These are phyloP conservation scores for Tachypleus tridentatus DNA, from an alignment of 1,140 invertebrate species.

Conservation along the genomic window DNA sequence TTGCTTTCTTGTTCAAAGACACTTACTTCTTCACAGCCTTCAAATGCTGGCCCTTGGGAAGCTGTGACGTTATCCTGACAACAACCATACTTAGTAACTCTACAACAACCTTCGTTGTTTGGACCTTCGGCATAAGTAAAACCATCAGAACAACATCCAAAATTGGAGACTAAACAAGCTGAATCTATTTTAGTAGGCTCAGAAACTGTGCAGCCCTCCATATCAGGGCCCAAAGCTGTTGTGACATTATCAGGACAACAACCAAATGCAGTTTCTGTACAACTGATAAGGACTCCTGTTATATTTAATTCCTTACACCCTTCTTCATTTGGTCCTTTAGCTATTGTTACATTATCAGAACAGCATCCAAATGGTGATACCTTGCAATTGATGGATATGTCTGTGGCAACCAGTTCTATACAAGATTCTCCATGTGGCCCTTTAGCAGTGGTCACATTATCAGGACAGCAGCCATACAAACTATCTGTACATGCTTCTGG, in stretches of 20 bases:
- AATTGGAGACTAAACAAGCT: constrained; percentile 48
- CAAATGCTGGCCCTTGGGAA: constrained; percentile 38
- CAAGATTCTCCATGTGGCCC: constrained; percentile 70
- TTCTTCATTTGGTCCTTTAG: constrained; percentile 28
- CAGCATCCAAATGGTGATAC: constrained; percentile 65
- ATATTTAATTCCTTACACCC: constrained; percentile 37
- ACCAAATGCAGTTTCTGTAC: constrained; percentile 37
- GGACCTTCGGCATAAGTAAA: constrained; percentile 50
- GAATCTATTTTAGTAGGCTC: constrained; percentile 39
- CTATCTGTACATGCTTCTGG: constrained; percentile 33
- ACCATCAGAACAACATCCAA: constrained; percentile 80
- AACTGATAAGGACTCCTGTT: constrained; percentile 22
- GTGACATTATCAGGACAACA: constrained; percentile 49
- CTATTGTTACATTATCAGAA: constrained; percentile 63
- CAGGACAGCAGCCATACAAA: constrained; percentile 73
- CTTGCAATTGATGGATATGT: constrained; percentile 41
- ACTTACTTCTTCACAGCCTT: constrained; percentile 35
- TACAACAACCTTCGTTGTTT: constrained; percentile 35
- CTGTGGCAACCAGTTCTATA: constrained; percentile 48
- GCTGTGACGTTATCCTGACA: constrained; percentile 55
- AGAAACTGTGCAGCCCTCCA: constrained; percentile 44
- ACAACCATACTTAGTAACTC: constrained; percentile 47
- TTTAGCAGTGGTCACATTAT: constrained; percentile 60
- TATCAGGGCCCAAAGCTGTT: constrained; percentile 28
- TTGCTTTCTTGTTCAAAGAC: constrained; percentile 53